phyloP scores from a whole-genome alignment of 2,888 invertebrate species.

The Aethes cnicana region DNA sequence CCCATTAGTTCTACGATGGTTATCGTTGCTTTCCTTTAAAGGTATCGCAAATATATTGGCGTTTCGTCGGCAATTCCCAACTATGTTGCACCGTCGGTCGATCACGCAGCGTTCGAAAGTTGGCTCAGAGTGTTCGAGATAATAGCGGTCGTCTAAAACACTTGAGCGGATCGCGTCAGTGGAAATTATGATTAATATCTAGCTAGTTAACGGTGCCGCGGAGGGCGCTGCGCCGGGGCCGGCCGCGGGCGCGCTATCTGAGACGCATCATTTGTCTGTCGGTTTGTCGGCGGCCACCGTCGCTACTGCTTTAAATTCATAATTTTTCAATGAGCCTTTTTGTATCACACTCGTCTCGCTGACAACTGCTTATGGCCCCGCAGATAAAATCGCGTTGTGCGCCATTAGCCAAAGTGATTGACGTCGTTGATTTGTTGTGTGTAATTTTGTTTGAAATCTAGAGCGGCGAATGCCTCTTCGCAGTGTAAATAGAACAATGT shows the following conservation, averaged over 20 bases:
- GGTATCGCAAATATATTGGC: conserved; percentile 35
- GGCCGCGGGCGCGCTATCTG: conserved; percentile 49
- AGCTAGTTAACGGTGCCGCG: conserved; percentile 57
- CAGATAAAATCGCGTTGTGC: conserved; percentile 71
- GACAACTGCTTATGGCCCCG: conserved; percentile 72
- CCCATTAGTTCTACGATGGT: conserved; percentile 8
- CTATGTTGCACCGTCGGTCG: conserved; percentile 40
- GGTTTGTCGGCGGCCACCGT: conserved; percentile 42
- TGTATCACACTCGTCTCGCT: conserved; percentile 57
- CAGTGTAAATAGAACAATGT: conserved; percentile 56
- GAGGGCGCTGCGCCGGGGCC: conserved; percentile 31
- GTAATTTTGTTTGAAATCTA: conserved; percentile 80
- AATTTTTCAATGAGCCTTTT: conserved; percentile 67
- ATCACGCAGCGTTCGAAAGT: conserved; percentile 41
- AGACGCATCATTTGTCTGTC: conserved; percentile 60
- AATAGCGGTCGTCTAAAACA: conserved; percentile 73
- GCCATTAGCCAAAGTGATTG: conserved; percentile 80
- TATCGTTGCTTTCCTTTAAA: conserved; percentile 25
- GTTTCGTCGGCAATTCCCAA: conserved; percentile 38
- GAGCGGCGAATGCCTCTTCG: conserved; percentile 60
- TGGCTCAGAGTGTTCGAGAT: conserved; percentile 57
- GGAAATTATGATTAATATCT: conserved; percentile 79
- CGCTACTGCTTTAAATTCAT: conserved; percentile 64
- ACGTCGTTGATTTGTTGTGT: conserved; percentile 77
- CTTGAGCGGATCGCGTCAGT: conserved; percentile 70